phyloP scores from a whole-genome alignment of 2,113 vertebrate genomes.

The Crotalus helleri region DNA sequence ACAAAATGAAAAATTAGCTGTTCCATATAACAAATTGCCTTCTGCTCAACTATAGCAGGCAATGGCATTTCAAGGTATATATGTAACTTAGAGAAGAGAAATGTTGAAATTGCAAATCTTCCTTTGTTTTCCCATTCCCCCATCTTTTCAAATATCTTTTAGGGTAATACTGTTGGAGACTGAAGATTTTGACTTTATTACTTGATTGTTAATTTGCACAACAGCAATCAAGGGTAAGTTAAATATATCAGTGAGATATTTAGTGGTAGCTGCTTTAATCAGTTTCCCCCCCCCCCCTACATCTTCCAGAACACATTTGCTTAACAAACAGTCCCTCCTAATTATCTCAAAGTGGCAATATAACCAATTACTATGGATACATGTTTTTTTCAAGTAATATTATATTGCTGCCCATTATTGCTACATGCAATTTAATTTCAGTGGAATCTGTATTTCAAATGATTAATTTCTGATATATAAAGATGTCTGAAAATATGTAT shows the following conservation, averaged over 20 bases:
- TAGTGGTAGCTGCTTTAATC: not conserved
- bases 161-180: not conserved
- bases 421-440: not conserved
- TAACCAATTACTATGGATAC: not conserved
- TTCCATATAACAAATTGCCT: constrained; percentile 73
- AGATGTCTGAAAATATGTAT: not conserved
- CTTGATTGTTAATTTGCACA: constrained; percentile 13
- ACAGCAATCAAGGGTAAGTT: constrained; percentile 24
- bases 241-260: not conserved
- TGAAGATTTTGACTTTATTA: not conserved
- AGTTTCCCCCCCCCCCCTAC: not conserved
- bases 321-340: not conserved
- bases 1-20: constrained; percentile 72
- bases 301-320: constrained; percentile 10
- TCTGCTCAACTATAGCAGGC: constrained; percentile 57
- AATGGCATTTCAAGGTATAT: constrained; percentile 66
- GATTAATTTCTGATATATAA: not conserved
- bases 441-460: not conserved
- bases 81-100: not conserved
- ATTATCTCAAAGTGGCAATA: constrained; percentile 5
- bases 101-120: not conserved
- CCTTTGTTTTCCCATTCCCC: not conserved
- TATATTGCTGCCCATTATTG: not conserved
- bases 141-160: not conserved
- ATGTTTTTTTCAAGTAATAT: not conserved